Conservation (phyloP, 2,888 invertebrate genomes). For the Ectobius pallidus region DNA sequence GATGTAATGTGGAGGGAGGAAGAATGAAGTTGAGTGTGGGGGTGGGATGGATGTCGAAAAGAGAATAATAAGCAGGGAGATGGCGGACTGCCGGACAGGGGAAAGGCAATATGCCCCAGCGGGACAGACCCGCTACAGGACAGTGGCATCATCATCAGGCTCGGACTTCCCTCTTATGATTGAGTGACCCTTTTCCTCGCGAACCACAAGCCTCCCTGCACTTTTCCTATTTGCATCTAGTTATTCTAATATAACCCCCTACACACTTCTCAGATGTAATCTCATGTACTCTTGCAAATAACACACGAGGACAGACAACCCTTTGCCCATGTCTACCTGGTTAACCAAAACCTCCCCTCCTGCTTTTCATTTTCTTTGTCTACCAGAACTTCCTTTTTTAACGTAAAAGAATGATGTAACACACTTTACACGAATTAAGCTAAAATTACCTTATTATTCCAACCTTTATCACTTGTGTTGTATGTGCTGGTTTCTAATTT, state of each 20-base stretch:
- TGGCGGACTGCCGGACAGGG: slow-evolving; percentile 13
- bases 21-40: slow-evolving; percentile 5
- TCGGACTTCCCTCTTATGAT: slow-evolving; percentile 23
- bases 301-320: not conserved
- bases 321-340: slow-evolving; percentile 1
- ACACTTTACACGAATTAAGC: slow-evolving; percentile 1
- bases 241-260: slow-evolving; percentile 26
- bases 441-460: slow-evolving; percentile 1
- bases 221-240: slow-evolving; percentile 32
- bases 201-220: slow-evolving; percentile 7
- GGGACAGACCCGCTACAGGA: not conserved
- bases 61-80: slow-evolving; percentile 27
- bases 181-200: slow-evolving; percentile 27
- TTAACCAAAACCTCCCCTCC: too few relatives aligned
- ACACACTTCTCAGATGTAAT: slow-evolving; percentile 24
- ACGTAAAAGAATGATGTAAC: too few relatives aligned
- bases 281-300: not conserved
- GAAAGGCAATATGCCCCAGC: too few relatives aligned
- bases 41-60: slow-evolving; percentile 28
- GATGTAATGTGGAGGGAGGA: slow-evolving; percentile 27
- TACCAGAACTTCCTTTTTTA: too few relatives aligned
- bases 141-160: slow-evolving; percentile 2
- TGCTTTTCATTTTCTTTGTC: too few relatives aligned
- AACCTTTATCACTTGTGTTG: not conserved
- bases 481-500: too few relatives aligned